phyloP scores from a whole-genome alignment of 2,797 vertebrate genomes.

The Pachyuromys duprasi region DNA sequence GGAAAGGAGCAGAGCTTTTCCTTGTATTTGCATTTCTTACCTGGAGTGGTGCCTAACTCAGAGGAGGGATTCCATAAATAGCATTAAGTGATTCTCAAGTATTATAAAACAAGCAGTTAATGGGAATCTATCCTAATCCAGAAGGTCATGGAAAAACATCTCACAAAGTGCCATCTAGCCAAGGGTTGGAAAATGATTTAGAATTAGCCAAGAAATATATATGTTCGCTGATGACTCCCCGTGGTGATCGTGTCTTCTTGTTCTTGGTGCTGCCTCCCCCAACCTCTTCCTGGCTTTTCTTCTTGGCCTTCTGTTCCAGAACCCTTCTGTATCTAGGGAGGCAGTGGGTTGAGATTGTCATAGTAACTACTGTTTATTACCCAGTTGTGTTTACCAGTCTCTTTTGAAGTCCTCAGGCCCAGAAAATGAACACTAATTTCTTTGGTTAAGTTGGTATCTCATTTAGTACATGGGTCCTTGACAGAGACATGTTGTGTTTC shows the following conservation, averaged over 20 bases:
- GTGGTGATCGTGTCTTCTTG: not conserved
- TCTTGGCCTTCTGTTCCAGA: not conserved
- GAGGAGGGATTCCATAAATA: not conserved
- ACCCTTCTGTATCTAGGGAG: constrained; percentile 10
- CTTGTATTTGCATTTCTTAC: not conserved
- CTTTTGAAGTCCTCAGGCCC: not conserved
- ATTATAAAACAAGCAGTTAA: not conserved
- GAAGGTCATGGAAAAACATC: not conserved
- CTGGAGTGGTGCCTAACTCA: not conserved
- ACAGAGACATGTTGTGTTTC: not conserved
- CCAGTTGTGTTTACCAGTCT: not conserved
- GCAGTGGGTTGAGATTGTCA: not conserved
- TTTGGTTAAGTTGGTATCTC: not conserved
- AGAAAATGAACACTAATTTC: not conserved
- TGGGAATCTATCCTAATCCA: not conserved
- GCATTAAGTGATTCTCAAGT: not conserved
- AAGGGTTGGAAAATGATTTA: not conserved
- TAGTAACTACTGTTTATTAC: not conserved
- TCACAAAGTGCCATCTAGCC: not conserved
- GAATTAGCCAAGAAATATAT: not conserved
- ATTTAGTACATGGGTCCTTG: not conserved
- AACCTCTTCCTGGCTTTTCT: not conserved
- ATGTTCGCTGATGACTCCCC: not conserved
- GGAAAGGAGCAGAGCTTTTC: not conserved
- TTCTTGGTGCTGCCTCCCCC: not conserved